Conservation (phyloP, 2,797 vertebrate genomes). For the Leptatherina wallacei region DNA sequence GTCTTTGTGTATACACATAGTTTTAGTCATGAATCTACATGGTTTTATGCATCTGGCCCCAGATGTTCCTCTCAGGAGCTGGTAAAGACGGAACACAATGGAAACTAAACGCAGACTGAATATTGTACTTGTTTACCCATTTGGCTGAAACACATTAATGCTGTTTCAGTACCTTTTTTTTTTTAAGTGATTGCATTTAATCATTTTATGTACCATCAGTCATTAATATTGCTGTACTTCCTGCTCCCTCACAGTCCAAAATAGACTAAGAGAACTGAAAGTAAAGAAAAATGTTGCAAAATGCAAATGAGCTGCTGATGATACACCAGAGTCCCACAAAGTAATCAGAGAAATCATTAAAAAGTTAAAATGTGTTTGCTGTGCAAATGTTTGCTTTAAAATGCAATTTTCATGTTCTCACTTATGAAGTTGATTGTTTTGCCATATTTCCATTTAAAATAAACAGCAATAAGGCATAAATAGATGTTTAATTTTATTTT, state of each 20-base stretch:
- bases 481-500: too few species aligned
- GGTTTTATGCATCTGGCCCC: too few species aligned
- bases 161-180: too few species aligned
- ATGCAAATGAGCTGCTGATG: slow-evolving; percentile 37
- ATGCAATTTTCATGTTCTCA: too few species aligned
- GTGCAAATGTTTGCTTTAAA: slow-evolving; percentile 2
- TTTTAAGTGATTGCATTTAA: too few species aligned
- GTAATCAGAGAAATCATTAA: slow-evolving; percentile 48
- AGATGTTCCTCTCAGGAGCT: too few species aligned
- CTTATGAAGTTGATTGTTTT: too few species aligned
- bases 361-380: slow-evolving; percentile 19
- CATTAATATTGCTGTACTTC: not conserved
- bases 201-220: not conserved
- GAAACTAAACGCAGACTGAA: not conserved
- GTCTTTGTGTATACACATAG: too few species aligned
- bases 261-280: not conserved
- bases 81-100: not conserved
- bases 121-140: not conserved
- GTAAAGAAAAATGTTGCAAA: not conserved
- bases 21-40: too few species aligned
- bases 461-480: too few species aligned
- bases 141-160: not conserved
- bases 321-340: slow-evolving; percentile 3
- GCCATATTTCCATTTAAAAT: not conserved
- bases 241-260: not conserved